These are phyloP conservation scores for Drosophila setifemur DNA, from an alignment of 1,140 invertebrate genomes.

Conservation along the genomic window DNA sequence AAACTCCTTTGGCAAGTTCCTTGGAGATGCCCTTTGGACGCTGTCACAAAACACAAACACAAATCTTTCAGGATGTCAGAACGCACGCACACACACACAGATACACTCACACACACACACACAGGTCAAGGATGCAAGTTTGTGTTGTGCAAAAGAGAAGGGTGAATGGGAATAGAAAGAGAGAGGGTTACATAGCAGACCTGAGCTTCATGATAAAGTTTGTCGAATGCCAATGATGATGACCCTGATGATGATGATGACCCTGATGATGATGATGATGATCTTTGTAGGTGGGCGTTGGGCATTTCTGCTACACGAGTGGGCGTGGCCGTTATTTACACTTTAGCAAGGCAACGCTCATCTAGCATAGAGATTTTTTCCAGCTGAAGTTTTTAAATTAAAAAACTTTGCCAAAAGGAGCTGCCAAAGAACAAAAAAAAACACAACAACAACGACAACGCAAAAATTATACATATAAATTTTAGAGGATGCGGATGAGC, in stretches of 20 bases:
- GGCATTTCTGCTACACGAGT: not conserved
- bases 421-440: conserved; percentile 34
- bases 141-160: not conserved
- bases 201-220: not conserved
- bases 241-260: conserved; percentile 1
- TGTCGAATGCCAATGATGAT: conserved; percentile 4
- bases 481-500: not conserved
- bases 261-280: conserved; percentile 8
- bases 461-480: conserved; percentile 37
- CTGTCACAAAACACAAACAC: conserved; percentile 76
- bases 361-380: conserved; percentile 24
- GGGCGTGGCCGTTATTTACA: conserved; percentile 52
- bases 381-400: conserved; percentile 73
- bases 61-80: conserved; percentile 59
- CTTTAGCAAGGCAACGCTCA: too few species aligned
- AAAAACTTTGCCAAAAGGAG: conserved; percentile 65
- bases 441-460: not conserved
- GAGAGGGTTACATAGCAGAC: not conserved
- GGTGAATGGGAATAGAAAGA: not conserved
- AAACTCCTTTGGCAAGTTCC: conserved; percentile 66
- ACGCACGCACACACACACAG: not conserved
- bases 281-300: conserved; percentile 1
- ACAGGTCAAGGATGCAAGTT: conserved; percentile 64
- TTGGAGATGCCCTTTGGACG: conserved; percentile 57
- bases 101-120: not conserved